Evolutionary conservation across 2,113 vertebrate genomes (phyloP), one percentile per base, ranked within the genome.

Genomic region (Rostratula benghalensis): DNA sequence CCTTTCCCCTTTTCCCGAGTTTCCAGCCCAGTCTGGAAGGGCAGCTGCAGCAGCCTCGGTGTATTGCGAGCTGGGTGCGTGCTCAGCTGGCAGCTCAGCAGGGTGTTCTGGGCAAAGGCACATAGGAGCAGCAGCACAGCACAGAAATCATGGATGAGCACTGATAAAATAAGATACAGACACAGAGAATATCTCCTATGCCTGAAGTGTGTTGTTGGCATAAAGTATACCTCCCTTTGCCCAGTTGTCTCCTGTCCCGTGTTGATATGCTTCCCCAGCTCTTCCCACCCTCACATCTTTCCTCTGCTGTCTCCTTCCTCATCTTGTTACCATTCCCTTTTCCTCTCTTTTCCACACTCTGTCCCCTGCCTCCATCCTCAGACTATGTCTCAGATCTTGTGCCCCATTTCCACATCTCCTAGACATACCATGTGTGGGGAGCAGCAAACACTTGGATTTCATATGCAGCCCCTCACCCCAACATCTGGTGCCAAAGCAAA

Each of bases 401-500:
- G 4, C 43, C 30, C 33, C 50, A 53, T 83, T 90, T 84, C 79
- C 9, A 41, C 24, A 59, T 89, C 73, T 87, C 79, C 68, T 54
- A 37, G 50, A 67, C n/a, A 65, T 61, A 89, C 78, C 50, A 27
- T 20, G 7, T 50, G 24, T 56, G 74, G 39, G 28, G 53, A 93
- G 50, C 33, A 45, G 74, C 60, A 96, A 95, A 84, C 78, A 67
- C 87, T 95, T 97, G 91, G 68, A 94, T 95, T 97, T 96, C 96
- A 83, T 2, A 5, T 65, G 89, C 68, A 92, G 96, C 96, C 13
- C 24, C 20, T 85, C 45, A 98, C 3, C 30, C 27, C 96, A 98
- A 98, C 80, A 88, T 91, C 95, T 88, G 84, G 90, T 98, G 98
- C 95, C 84, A 91, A 98, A 98, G 97, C 95, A 98, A 98, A 97